These are phyloP conservation scores for Caenorhabditis doughertyi DNA, from an alignment of 2,888 invertebrate genomes.

Conservation along the genomic window DNA sequence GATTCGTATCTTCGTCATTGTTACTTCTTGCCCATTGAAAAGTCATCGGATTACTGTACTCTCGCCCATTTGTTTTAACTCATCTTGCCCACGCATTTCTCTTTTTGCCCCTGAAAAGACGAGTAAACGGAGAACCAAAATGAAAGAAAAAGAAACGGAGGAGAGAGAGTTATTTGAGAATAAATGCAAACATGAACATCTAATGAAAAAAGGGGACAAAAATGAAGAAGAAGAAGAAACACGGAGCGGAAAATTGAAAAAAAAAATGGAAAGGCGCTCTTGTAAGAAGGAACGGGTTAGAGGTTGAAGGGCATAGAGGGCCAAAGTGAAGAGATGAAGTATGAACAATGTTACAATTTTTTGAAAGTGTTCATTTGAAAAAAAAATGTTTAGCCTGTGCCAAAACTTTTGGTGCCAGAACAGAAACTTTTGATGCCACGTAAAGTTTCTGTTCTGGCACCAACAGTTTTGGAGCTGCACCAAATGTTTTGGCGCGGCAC, in stretches of 20 bases:
- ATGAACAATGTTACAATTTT: too few species aligned
- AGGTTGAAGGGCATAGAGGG: slow-evolving; percentile 34
- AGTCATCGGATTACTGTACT: slow-evolving; percentile 44
- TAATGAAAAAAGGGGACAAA: slow-evolving; percentile 52
- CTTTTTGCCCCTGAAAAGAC: slow-evolving; percentile 41
- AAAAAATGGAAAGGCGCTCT: slow-evolving; percentile 21
- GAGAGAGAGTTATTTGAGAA: slow-evolving; percentile 61
- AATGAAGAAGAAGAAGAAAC: slow-evolving; percentile 14
- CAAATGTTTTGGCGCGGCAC: too few species aligned
- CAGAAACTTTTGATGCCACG: too few species aligned
- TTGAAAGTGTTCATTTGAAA: not conserved
- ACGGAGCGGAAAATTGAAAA: slow-evolving; percentile 18
- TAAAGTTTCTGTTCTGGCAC: too few species aligned
- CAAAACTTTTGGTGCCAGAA: too few species aligned
- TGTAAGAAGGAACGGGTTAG: slow-evolving; percentile 51
- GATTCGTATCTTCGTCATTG: slow-evolving; percentile 30
- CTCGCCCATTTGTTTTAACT: slow-evolving; percentile 50
- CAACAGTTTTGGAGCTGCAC: too few species aligned
- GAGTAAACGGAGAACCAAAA: slow-evolving; percentile 50
- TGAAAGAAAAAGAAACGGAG: slow-evolving; percentile 29
- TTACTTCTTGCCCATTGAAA: slow-evolving; percentile 10
- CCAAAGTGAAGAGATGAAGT: slow-evolving; percentile 18
- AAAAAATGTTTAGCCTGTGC: not conserved
- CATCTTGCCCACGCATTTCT: slow-evolving; percentile 56
- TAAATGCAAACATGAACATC: slow-evolving; percentile 64